Base-by-base conservation (phyloP, 2,888 invertebrate species). In the Heliconius hortense region DNA sequence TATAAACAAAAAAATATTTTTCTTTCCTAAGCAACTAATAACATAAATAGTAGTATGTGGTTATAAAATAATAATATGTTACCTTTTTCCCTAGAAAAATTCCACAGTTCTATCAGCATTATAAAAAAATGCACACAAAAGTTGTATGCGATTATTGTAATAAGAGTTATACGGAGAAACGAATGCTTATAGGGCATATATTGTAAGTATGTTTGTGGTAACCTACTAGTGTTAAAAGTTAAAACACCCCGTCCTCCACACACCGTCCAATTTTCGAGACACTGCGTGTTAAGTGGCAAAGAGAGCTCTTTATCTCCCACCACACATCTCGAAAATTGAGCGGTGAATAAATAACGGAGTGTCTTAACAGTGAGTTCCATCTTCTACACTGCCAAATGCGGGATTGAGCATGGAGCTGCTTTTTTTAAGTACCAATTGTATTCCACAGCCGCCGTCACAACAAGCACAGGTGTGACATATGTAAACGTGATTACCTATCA, bases 121-220 rank as follows among this genome's bases (percentile, higher is more conserved):
- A 87, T 76, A 84, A 83, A 4, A 77, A 76, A 1, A 31, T 78
- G 1, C 90, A 90, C 59, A 81, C 83, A 21, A 74, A 78, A 0
- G 80, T 84, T 1, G 77, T 84, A 0, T 90, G 90, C 68, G 88
- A 89, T 56, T 80, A 88, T 59, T 90, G 91, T 35, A 84, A 84
- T 0, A 84, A 83, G 63, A 80, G 73, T 0, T 81, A 82, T 3
- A 75, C 74, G 0, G 77, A 79, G 1, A 89, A 88, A 60, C 79
- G 79, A 5, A 76, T 80, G 0, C 76, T 90, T 0, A 84, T 84
- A 13, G 77, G 74, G 0, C 90, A 90, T 76, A 87, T 90, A 15
- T 81, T 79, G 90, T 90, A 75, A 71, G 71, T 71, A 71, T 71
- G 28, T 48, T 48, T 21, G 21, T 48, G 18, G 18, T 21, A 18